A percentile compares a stretch with the other conserved stretches of the same genome.
phyloP scores from a whole-genome alignment of 2,888 invertebrate genomes.

The Tetragnatha montana region DNA sequence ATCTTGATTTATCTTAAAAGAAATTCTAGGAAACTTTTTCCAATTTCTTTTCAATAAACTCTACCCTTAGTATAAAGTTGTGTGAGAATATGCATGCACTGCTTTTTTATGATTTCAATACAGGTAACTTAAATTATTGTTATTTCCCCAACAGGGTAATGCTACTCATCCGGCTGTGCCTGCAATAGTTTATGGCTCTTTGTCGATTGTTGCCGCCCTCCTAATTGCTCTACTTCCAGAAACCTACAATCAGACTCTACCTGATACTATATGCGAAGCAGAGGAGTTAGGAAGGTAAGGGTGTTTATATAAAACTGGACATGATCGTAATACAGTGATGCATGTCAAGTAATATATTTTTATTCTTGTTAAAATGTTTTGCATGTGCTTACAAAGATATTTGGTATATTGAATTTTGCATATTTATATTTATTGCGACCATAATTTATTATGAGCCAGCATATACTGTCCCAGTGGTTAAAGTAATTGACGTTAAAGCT shows the following conservation, averaged over 20 bases:
- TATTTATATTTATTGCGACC: background rate
- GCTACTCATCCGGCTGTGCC: constrained; percentile 66
- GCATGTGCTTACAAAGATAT: background rate
- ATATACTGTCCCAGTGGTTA: too few species aligned
- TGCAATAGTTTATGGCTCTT: constrained; percentile 66
- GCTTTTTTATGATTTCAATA: background rate
- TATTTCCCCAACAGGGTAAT: constrained; percentile 47
- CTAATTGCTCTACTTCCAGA: constrained; percentile 65
- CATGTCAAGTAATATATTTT: background rate
- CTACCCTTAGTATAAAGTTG: too few species aligned
- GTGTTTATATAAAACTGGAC: too few species aligned
- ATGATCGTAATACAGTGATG: background rate
- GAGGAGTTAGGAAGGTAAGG: constrained; percentile 61
- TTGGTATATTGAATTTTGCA: background rate
- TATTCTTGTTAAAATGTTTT: background rate
- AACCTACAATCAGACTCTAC: constrained; percentile 61
- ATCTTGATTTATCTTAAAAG: too few species aligned
- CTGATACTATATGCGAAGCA: constrained; percentile 69
- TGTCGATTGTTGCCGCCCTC: constrained; percentile 61
- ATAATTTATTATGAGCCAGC: too few species aligned
- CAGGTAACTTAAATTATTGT: background rate
- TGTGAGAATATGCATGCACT: too few species aligned
- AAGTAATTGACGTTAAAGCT: too few species aligned
- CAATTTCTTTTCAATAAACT: too few species aligned
- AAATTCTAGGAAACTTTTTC: too few species aligned